These are phyloP conservation scores for Denticeps clupeoides DNA, from an alignment of 2,797 vertebrate genomes.

Conservation along the genomic window DNA sequence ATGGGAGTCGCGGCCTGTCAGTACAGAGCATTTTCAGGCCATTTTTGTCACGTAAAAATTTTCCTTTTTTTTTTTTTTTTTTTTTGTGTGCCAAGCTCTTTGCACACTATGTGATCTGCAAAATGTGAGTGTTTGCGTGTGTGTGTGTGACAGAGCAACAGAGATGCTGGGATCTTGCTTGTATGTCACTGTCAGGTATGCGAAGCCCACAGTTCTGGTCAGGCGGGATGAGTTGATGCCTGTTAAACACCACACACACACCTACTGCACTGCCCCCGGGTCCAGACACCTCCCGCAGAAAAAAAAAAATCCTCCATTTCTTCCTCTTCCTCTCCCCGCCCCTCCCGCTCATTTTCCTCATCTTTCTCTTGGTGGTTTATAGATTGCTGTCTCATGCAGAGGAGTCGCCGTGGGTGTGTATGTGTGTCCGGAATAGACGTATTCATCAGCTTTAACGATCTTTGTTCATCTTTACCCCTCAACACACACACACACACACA, in stretches of 20 bases:
- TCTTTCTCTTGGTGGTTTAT: constrained; percentile 20
- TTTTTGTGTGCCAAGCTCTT: neutral
- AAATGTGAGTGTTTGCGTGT: neutral
- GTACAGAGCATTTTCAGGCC: too few relatives aligned
- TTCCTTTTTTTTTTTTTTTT: neutral
- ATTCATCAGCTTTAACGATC: too few relatives aligned
- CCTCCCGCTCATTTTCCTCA: neutral
- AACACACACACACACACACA: constrained; percentile 18
- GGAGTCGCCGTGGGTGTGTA: neutral
- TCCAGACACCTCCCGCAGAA: too few relatives aligned
- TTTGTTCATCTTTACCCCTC: constrained; percentile 26
- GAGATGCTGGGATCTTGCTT: constrained; percentile 7
- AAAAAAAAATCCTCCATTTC: too few relatives aligned
- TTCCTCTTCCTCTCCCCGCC: constrained; percentile 8
- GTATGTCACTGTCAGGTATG: constrained; percentile 30
- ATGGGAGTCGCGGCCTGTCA: too few relatives aligned
- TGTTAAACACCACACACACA: constrained; percentile 22
- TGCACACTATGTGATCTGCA: neutral
- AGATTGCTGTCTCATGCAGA: constrained; percentile 24
- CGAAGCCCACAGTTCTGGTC: constrained; percentile 29
- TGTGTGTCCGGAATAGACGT: constrained; percentile 19
- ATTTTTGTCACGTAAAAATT: too few relatives aligned
- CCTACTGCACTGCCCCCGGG: constrained; percentile 32
- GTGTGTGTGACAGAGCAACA: neutral
- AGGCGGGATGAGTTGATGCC: constrained; percentile 13